Evolutionary conservation across 35 echinoderm and acorn worm genomes (phyloP), one percentile per base, ranked within the genome.

Genomic region (Strongylocentrotus purpuratus): DNA sequence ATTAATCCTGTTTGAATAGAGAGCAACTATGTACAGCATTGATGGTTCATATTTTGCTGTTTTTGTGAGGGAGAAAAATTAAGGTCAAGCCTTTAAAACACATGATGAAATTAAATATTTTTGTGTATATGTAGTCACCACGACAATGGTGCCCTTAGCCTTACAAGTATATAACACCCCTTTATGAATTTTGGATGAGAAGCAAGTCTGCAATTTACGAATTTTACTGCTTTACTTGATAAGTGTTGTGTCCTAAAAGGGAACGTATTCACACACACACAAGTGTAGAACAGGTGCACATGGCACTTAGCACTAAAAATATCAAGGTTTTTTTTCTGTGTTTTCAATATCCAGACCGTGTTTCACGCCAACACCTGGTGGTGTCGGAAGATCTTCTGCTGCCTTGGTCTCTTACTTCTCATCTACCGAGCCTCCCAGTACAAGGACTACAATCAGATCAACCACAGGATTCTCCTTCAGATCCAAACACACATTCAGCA

Each of bases 341-440:
- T 78, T 20, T 46, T 94, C 48, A 47, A 52, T 22, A 87, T 47
- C 90, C 78, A 98, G 98, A 94, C 95, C 59, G 45, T 94, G 13
- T 47, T 97, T 46, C 97, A 99, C 92, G 32, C 88, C 7, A 90
- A 88, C 46, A 96, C 96, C 94, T 99, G 98, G 98, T 47, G 95
- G 13, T 99, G 95, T 45, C 94, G 98, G 13, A 95, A 99, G 47
- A 4, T 97, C 31, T 98, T 96, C 61, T 87, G 94, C 58, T 61
- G 28, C 8, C 31, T 97, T 45, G 96, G 96, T 0, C 0, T 95
- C 47, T 0, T 99, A 33, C 55, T 97, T 14, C 92, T 97, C 14
- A 13, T 93, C 0, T 31, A 94, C 50, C 61, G 31, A 86, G 95
- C 94, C 0, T 95, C 90, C 61, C 94, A 86, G 31, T 99, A 97